Base-by-base conservation (phyloP, 2,797 vertebrate species). In the Eulemur albifrons region DNA sequence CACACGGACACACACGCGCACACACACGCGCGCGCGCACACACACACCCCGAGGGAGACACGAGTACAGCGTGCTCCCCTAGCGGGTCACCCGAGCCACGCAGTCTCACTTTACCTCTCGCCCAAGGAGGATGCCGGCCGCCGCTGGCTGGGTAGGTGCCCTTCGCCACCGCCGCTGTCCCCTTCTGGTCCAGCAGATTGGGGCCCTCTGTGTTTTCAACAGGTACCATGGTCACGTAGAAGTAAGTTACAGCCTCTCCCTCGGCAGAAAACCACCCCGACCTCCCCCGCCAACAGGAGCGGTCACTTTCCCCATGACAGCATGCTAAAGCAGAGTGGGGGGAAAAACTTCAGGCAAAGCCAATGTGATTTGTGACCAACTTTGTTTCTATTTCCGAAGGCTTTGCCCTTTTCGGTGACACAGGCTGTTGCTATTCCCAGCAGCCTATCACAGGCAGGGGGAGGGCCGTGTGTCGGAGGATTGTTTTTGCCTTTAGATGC, bases 341-440 rank as follows among this genome's bases (percentile, higher is more conserved):
- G 48, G 95, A 35, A 85, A 67, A 96, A 98, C 95, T 0, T 98
- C 97, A 84, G 97, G 96, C 97, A 96, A 90, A 96, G 96, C 96
- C 98, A 48, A 95, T 97, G 98, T 98, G 98, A 97, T 97, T 98
- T 94, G 98, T 93, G 97, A 98, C 98, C 97, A 99, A 99, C 98
- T 99, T 99, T 98, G 98, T 98, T 98, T 98, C 98, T 98, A 98
- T 98, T 99, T 98, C 98, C 97, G 98, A 98, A 98, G 98, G 98
- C 98, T 99, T 99, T 98, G 99, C 99, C 99, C 98, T 98, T 98
- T 98, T 95, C 98, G 65, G 98, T 98, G 99, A 99, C 98, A 98
- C 98, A 97, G 97, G 95, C 98, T 97, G 98, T 98, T 98, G 98
- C 99, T 99, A 98, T 99, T 99, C 98, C 97, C 95, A 97, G 98